Evolutionary conservation across 2,797 vertebrate genomes (phyloP).

Genomic region (Rhincodon typus): DNA sequence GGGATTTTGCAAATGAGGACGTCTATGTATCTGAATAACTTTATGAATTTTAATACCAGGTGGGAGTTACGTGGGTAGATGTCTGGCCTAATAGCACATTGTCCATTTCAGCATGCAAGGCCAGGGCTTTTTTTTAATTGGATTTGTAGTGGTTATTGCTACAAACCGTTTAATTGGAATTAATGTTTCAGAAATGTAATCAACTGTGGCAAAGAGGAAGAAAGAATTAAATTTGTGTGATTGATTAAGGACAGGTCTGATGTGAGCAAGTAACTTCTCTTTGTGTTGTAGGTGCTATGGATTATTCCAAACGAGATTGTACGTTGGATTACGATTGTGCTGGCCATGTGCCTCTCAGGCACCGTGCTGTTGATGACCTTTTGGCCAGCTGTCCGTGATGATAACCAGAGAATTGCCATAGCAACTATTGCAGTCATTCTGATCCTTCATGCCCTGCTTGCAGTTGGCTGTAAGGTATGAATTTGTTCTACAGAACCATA

Average conservation of each 20-base stretch:
- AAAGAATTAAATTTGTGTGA: not conserved
- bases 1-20: not conserved
- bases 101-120: not conserved
- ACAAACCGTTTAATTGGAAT: not conserved
- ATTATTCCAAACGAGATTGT: conserved; percentile 72
- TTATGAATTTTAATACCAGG: not conserved
- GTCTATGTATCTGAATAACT: not conserved
- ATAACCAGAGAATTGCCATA: conserved; percentile 71
- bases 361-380: conserved; percentile 86
- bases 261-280: not conserved
- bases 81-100: not conserved
- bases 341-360: conserved; percentile 82
- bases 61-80: not conserved
- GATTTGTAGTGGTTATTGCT: not conserved
- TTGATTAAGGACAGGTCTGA: not conserved
- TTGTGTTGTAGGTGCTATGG: conserved; percentile 72
- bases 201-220: not conserved
- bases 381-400: conserved; percentile 85
- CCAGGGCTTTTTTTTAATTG: not conserved
- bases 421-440: conserved; percentile 64
- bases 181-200: not conserved
- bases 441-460: conserved; percentile 75
- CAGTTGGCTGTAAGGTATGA: conserved; percentile 83
- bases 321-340: conserved; percentile 72
- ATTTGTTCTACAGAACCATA: not conserved